Percentiles rank a stretch among this genome's conserved stretches.
phyloP scores from a whole-genome alignment of 2,113 vertebrate genomes.

The Corydoras maculifer region DNA sequence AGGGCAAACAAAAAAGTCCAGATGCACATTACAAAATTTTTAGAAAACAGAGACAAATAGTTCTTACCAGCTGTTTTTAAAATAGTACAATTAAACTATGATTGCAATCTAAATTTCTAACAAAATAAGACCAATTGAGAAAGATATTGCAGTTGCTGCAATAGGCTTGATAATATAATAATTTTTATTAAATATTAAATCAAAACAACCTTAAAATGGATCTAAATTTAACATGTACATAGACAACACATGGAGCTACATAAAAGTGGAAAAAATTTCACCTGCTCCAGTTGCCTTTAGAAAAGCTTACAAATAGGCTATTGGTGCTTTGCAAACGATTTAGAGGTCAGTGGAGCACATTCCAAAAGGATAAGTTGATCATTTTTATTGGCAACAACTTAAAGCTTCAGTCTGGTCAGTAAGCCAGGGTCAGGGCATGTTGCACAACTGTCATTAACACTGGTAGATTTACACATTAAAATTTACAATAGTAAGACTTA shows the following conservation, averaged over 20 bases:
- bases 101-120: too few relatives aligned
- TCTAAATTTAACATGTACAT: not conserved
- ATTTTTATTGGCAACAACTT: not conserved
- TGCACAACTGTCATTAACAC: not conserved
- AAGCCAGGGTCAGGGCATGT: not conserved
- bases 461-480: not conserved
- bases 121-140: too few relatives aligned
- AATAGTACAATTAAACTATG: too few relatives aligned
- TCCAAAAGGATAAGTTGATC: not conserved
- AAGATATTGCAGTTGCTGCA: too few relatives aligned
- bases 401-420: constrained; percentile 1
- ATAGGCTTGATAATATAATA: too few relatives aligned
- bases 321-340: not conserved
- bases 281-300: not conserved
- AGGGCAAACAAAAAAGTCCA: too few relatives aligned
- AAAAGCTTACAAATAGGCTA: constrained; percentile 3
- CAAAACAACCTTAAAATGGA: too few relatives aligned
- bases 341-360: constrained; percentile 16
- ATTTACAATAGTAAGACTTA: not conserved
- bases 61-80: too few relatives aligned
- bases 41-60: too few relatives aligned
- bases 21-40: too few relatives aligned
- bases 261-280: not conserved
- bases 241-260: not conserved
- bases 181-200: too few relatives aligned